These are phyloP conservation scores for Parus major DNA, from an alignment of 2,113 vertebrate genomes.

Conservation along the genomic window DNA sequence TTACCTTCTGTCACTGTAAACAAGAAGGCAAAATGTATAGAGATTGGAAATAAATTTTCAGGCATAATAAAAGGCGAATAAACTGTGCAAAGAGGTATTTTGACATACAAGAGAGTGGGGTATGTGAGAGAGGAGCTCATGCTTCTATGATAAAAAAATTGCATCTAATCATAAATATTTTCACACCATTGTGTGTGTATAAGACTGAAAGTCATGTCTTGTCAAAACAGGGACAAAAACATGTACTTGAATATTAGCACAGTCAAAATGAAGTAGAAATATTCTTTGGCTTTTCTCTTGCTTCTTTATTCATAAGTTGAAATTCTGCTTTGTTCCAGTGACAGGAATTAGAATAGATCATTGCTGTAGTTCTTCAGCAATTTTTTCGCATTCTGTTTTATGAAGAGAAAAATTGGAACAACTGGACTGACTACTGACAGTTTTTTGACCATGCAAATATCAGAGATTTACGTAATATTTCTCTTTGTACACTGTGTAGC, in stretches of 20 bases:
- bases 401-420: neutral
- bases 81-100: neutral
- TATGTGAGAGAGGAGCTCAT: neutral
- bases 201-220: neutral
- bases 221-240: neutral
- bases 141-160: neutral
- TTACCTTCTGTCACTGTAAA: neutral
- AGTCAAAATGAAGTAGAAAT: neutral
- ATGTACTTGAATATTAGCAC: neutral
- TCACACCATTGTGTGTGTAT: neutral
- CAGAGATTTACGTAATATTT: neutral
- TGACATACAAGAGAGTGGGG: neutral
- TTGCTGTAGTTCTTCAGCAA: neutral
- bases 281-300: neutral
- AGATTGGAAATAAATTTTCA: neutral
- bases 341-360: slow-evolving; percentile 2
- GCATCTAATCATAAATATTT: neutral
- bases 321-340: slow-evolving; percentile 15
- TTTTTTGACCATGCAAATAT: neutral
- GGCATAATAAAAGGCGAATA: neutral
- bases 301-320: neutral
- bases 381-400: neutral
- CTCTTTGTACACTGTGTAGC: neutral
- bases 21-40: neutral
- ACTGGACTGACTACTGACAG: neutral